Conservation (phyloP, 1,140 invertebrate genomes). For the Anadara kagoshimensis region DNA sequence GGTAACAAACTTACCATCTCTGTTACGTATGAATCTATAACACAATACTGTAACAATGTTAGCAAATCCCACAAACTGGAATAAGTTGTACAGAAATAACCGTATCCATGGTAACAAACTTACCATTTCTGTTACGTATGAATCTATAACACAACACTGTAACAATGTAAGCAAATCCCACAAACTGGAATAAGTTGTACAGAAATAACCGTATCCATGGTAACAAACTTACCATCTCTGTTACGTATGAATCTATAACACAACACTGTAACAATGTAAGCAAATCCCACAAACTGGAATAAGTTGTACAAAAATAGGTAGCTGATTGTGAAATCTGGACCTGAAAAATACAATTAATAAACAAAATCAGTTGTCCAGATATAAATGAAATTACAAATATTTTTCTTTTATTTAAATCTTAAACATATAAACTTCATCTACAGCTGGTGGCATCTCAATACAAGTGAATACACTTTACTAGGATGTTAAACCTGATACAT, state of each 20-base stretch:
- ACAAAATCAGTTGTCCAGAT: too few species aligned
- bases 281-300: constrained; percentile 91
- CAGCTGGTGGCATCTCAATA: too few species aligned
- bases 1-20: constrained; percentile 76
- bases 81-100: constrained; percentile 81
- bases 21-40: constrained; percentile 84
- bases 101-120: constrained; percentile 37
- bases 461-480: too few species aligned
- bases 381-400: too few species aligned
- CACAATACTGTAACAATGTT: constrained; percentile 83
- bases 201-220: background rate
- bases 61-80: constrained; percentile 90
- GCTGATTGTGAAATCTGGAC: constrained; percentile 85
- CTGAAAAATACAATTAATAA: too few species aligned
- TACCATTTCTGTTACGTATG: constrained; percentile 82
- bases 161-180: constrained; percentile 88
- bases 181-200: constrained; percentile 84
- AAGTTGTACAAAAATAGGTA: constrained; percentile 94
- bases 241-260: constrained; percentile 83
- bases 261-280: constrained; percentile 83
- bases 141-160: constrained; percentile 82
- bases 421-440: too few species aligned
- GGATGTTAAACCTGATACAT: too few species aligned
- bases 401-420: too few species aligned
- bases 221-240: constrained; percentile 78